phyloP scores from a whole-genome alignment of 2,888 invertebrate species.

The Euspilapteryx auroguttella region DNA sequence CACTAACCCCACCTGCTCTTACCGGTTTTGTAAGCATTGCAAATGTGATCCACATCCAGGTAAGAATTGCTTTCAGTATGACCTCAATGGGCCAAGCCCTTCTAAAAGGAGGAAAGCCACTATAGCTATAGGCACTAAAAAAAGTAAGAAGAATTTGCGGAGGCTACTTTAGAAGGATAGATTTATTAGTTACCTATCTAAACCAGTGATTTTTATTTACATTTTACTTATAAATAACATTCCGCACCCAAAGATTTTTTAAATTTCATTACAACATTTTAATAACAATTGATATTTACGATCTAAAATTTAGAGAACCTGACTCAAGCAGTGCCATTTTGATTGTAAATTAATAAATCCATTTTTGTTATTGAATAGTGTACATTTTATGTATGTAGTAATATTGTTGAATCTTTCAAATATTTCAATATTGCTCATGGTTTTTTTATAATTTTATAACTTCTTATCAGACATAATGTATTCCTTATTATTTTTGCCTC shows the following conservation, averaged over 20 bases:
- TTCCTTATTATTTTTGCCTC: too few relatives aligned
- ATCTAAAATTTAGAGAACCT: too few relatives aligned
- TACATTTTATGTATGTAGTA: too few relatives aligned
- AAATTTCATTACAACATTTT: too few relatives aligned
- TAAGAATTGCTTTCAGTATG: conserved; percentile 38
- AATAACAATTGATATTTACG: too few relatives aligned
- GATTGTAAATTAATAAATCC: too few relatives aligned
- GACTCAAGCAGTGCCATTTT: too few relatives aligned
- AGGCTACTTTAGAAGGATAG: conserved; percentile 28
- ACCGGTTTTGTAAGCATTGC: conserved; percentile 55
- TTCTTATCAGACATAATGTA: too few relatives aligned
- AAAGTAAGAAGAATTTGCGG: conserved; percentile 42
- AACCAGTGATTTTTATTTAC: conserved; percentile 18
- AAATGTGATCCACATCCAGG: conserved; percentile 37
- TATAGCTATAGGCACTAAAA: conserved; percentile 32
- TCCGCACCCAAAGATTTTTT: conserved; percentile 24
- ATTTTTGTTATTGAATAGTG: too few relatives aligned
- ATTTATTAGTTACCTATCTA: conserved; percentile 10
- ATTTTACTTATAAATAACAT: conserved; percentile 17
- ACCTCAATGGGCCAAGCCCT: conserved; percentile 46
- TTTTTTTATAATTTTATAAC: too few relatives aligned
- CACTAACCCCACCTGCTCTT: conserved; percentile 41
- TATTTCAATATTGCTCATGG: too few relatives aligned
- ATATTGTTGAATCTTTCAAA: too few relatives aligned
- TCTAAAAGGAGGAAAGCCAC: conserved; percentile 44